Evolutionary conservation across 2,113 vertebrate species (phyloP).

Genomic region (Synchiropus splendidus): DNA sequence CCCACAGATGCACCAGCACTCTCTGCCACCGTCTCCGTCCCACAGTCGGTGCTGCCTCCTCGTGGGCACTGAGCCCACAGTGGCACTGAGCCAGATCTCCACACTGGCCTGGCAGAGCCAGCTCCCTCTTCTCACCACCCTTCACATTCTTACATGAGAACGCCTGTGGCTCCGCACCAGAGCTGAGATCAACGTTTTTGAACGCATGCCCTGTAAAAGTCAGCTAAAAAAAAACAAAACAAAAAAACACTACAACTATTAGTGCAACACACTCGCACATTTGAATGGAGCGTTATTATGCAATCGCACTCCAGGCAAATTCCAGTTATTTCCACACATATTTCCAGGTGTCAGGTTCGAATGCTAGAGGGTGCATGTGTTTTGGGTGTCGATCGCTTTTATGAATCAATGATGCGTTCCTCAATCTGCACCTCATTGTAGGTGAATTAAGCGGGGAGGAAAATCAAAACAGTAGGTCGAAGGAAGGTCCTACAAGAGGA

Average conservation of each 20-base stretch:
- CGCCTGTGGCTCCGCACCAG: constrained; percentile 47
- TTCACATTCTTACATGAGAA: constrained; percentile 51
- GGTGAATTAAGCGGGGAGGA: no score
- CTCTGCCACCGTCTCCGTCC: constrained; percentile 16
- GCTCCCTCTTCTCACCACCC: constrained; percentile 35
- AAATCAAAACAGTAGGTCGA: no score
- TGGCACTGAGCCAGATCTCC: constrained; percentile 52
- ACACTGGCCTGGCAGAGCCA: constrained; percentile 46
- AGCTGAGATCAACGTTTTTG: constrained; percentile 58
- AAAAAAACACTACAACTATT: constrained; percentile 34
- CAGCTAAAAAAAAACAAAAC: constrained; percentile 39
- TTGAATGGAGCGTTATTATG: constrained; percentile 58
- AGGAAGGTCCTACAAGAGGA: no score
- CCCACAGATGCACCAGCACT: constrained; percentile 18
- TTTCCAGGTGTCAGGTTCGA: constrained; percentile 36
- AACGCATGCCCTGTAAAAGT: constrained; percentile 60
- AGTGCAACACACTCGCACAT: constrained; percentile 47
- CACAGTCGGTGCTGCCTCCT: constrained; percentile 53
- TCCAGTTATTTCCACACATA: constrained; percentile 39
- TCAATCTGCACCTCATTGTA: no score
- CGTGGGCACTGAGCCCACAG: constrained; percentile 58
- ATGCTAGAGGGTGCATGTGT: constrained; percentile 6
- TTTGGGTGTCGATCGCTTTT: constrained; percentile 20
- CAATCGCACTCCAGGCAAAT: constrained; percentile 50
- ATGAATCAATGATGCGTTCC: constrained; percentile 41